Evolutionary conservation across 2,888 invertebrate species (phyloP).

Genomic region (Archaeoteleia sp.): DNA sequence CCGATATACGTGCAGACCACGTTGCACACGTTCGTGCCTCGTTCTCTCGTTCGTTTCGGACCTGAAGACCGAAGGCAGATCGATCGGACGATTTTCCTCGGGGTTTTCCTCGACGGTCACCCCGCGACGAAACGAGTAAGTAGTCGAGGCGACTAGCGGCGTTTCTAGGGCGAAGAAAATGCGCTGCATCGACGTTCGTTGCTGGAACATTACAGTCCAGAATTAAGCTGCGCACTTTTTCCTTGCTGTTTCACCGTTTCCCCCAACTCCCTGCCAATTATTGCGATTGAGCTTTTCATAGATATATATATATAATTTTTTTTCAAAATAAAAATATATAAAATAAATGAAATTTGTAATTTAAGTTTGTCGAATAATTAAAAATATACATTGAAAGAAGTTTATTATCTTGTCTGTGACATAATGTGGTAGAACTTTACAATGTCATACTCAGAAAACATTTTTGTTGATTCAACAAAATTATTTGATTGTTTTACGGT

Average conservation of each 20-base stretch:
- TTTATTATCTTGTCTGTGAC: no score
- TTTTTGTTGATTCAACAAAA: no score
- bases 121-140: constrained; percentile 63
- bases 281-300: constrained; percentile 32
- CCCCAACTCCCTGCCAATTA: constrained; percentile 26
- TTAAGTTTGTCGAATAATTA: no score
- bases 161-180: constrained; percentile 58
- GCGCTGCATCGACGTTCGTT: constrained; percentile 38
- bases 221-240: constrained; percentile 47
- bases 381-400: no score
- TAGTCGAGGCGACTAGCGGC: constrained; percentile 49
- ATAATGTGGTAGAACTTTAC: no score
- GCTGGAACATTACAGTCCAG: constrained; percentile 26
- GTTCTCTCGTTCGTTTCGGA: constrained; percentile 68
- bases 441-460: no score
- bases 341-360: not conserved
- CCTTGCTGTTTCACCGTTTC: constrained; percentile 17
- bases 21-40: constrained; percentile 53
- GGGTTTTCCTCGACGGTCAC: constrained; percentile 73
- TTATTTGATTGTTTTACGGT: no score
- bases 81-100: constrained; percentile 74
- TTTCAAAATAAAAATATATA: not conserved
- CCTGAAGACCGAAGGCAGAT: constrained; percentile 74
- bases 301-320: constrained; percentile 6
- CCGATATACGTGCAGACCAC: constrained; percentile 53